Base-by-base conservation (phyloP, 1,140 invertebrate species). In the Drosophila triauraria region DNA sequence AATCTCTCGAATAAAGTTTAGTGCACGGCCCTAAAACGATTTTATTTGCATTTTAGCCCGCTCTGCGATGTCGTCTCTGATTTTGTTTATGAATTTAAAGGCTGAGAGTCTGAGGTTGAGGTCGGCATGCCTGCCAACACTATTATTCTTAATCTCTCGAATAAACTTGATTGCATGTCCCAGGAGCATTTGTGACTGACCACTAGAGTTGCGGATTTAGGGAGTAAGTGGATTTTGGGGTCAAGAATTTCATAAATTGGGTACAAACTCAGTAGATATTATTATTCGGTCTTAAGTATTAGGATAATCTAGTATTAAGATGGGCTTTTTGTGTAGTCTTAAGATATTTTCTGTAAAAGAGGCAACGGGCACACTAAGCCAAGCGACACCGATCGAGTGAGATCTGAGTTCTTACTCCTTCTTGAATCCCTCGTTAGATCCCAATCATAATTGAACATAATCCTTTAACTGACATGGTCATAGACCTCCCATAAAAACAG, bases 121-220 rank as follows among this genome's bases (percentile, higher is more conserved):
- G 51, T n/a, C 5, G 25, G 25, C 47, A 9, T n/a, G 48, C 17
- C 32, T 1, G 13, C 54, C 8, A 38, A 42, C 17, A 57, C 54
- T 42, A 57, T 57, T 42, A 57, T 25, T 57, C 35, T 57, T 57
- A 57, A 57, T 57, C 54, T 57, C 20, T 57, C 17, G 35, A 42
- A 57, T 42, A 57, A 57, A 57, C 54, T 57, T 23, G 32, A 57
- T 57, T 57, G 54, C 54, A 57, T 57, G 54, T 57, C 35, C 54
- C 15, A 10, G 20, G 20, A 23, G 35, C 54, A 57, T 57, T 57
- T 57, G 32, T 57, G 54, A 25, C 54, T 57, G 54, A 43, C 54
- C 54, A 57, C 35, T 57, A 25, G 25, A 43, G 54, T 57, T 10
- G 13, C 0, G 20, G 23, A 42, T 42, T 57, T 42, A n/a, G 12